A percentile compares a stretch with the other conserved stretches of the same genome.
phyloP scores from a whole-genome alignment of 2,888 invertebrate species.

The Leuctra nigra region DNA sequence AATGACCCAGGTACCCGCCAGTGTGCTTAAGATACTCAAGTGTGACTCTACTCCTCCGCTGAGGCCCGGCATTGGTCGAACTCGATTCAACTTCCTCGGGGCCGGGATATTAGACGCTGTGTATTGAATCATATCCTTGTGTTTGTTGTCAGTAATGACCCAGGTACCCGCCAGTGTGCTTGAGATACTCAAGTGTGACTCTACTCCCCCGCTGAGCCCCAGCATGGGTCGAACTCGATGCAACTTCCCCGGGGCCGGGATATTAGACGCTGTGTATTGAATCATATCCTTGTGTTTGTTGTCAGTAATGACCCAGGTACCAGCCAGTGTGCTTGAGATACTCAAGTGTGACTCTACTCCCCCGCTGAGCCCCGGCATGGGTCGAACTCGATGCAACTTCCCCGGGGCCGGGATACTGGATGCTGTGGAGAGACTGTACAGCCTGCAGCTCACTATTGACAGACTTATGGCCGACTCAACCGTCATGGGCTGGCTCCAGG shows the following conservation, averaged over 20 bases:
- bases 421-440: constrained; percentile 43
- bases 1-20: constrained; percentile 31
- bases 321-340: constrained; percentile 34
- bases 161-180: constrained; percentile 34
- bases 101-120: constrained; percentile 44
- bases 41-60: constrained; percentile 37
- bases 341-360: constrained; percentile 37
- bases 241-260: constrained; percentile 44
- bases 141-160: constrained; percentile 29
- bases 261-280: constrained; percentile 45
- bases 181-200: constrained; percentile 37
- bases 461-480: constrained; percentile 43
- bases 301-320: constrained; percentile 29
- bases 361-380: constrained; percentile 37
- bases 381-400: constrained; percentile 43
- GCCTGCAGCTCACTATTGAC: constrained; percentile 45
- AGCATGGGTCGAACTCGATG: constrained; percentile 41
- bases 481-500: constrained; percentile 47
- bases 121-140: neutral
- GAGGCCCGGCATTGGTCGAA: constrained; percentile 38
- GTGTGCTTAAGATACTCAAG: constrained; percentile 35
- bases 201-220: constrained; percentile 35
- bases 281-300: too few relatives aligned
- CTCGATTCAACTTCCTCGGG: constrained; percentile 45
- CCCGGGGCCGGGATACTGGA: constrained; percentile 46